Conservation (phyloP, 2,113 vertebrate species). For the Vombatus ursinus region DNA sequence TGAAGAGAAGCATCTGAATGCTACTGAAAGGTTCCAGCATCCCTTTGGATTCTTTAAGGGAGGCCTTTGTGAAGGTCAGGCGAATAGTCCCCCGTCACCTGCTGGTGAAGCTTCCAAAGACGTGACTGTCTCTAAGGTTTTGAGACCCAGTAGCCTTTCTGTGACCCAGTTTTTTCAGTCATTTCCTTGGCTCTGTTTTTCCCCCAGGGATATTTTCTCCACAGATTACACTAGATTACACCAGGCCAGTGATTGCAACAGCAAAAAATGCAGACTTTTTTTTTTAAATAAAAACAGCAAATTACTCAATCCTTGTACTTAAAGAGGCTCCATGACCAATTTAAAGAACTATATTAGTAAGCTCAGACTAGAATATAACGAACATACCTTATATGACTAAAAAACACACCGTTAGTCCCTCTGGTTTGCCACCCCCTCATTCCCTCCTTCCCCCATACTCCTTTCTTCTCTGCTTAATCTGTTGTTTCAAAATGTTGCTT, state of each 20-base stretch:
- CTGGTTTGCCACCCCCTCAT: background rate
- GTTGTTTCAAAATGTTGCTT: background rate
- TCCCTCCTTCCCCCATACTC: background rate
- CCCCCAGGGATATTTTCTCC: slow-evolving; percentile 72
- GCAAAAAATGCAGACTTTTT: slow-evolving; percentile 72
- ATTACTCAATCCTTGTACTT: slow-evolving; percentile 68
- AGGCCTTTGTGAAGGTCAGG: background rate
- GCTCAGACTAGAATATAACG: background rate
- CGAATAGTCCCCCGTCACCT: background rate
- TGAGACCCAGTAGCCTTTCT: background rate
- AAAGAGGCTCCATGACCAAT: slow-evolving; percentile 64
- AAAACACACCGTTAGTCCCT: background rate
- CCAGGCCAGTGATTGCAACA: slow-evolving; percentile 72
- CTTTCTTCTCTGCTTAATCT: background rate
- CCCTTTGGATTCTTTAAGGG: background rate
- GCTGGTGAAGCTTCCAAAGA: background rate
- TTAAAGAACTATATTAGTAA: slow-evolving; percentile 57
- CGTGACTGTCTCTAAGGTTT: background rate
- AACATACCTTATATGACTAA: background rate
- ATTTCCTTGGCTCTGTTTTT: background rate
- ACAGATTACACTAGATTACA: slow-evolving; percentile 75
- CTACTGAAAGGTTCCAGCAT: background rate
- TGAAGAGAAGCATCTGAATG: background rate
- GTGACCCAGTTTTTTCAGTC: background rate
- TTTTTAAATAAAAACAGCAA: slow-evolving; percentile 55